Percentiles rank a stretch among this genome's conserved stretches.
Evolutionary conservation across 2,888 invertebrate genomes (phyloP).

Genomic region (Drosophila austrosaltans): DNA sequence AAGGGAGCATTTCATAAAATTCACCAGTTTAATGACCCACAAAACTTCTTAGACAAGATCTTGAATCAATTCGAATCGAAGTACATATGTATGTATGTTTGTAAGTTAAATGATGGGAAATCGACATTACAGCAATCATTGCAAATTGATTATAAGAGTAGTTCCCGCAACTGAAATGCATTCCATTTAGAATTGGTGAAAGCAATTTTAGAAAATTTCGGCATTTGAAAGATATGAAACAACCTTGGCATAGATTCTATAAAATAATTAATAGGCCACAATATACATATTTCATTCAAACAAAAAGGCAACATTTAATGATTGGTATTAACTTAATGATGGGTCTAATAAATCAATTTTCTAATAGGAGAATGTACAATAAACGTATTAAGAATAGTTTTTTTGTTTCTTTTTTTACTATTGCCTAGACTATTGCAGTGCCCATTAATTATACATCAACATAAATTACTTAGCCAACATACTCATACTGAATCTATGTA

Average conservation of each 20-base stretch:
- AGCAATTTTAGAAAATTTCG: not conserved
- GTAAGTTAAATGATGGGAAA: slow-evolving; percentile 31
- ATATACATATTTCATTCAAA: not conserved
- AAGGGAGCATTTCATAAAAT: slow-evolving; percentile 56
- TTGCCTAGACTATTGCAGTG: not conserved
- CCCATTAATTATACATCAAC: not conserved
- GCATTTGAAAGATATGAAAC: not conserved
- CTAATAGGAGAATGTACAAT: not conserved
- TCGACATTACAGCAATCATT: slow-evolving; percentile 54
- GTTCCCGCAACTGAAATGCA: not conserved
- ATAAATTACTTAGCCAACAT: too few species aligned
- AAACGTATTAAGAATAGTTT: too few species aligned
- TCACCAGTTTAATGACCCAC: slow-evolving; percentile 69
- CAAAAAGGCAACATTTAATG: not conserved
- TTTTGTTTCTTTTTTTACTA: too few species aligned
- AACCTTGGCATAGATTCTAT: slow-evolving; percentile 5
- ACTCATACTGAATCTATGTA: too few species aligned
- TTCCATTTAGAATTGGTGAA: not conserved
- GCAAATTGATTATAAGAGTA: slow-evolving; percentile 48
- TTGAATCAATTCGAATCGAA: too few species aligned
- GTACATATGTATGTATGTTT: not conserved
- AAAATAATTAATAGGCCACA: not conserved
- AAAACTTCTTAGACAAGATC: slow-evolving; percentile 42
- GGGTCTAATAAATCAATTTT: slow-evolving; percentile 8
- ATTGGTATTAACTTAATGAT: not conserved